Evolutionary conservation across 2,888 invertebrate species (phyloP).

Genomic region (Cenopis cana): DNA sequence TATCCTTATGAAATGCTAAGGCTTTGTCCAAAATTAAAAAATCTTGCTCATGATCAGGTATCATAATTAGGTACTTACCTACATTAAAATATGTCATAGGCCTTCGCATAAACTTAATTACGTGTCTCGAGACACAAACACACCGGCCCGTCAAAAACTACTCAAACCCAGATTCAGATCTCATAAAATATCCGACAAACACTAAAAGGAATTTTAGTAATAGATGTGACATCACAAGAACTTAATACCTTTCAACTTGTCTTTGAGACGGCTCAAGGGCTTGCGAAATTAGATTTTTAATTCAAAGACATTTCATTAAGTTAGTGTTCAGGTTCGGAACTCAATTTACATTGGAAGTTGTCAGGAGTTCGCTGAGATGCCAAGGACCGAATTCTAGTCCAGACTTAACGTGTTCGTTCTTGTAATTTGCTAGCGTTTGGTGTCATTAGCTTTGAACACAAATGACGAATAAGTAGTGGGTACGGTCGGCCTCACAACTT

Average conservation of each 20-base stretch:
- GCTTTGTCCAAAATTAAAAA: no score
- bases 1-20: no score
- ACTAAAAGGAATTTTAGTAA: slow-evolving; percentile 11
- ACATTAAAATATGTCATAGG: not conserved
- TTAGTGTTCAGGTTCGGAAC: slow-evolving; percentile 23
- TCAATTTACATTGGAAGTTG: slow-evolving; percentile 29
- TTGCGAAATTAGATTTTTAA: slow-evolving; percentile 39
- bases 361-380: slow-evolving; percentile 4
- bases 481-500: no score
- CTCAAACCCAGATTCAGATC: not conserved
- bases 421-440: not conserved
- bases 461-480: no score
- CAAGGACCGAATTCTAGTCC: not conserved
- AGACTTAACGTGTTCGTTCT: not conserved
- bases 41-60: no score
- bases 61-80: no score
- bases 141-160: not conserved
- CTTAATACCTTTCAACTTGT: slow-evolving; percentile 36
- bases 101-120: not conserved
- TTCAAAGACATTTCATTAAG: slow-evolving; percentile 35
- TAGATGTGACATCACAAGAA: not conserved
- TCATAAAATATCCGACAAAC: not conserved
- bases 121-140: not conserved
- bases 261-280: slow-evolving; percentile 8
- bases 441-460: no score